Evolutionary conservation across 2,888 invertebrate species (phyloP).

Genomic region (Xestobium rufovillosum): DNA sequence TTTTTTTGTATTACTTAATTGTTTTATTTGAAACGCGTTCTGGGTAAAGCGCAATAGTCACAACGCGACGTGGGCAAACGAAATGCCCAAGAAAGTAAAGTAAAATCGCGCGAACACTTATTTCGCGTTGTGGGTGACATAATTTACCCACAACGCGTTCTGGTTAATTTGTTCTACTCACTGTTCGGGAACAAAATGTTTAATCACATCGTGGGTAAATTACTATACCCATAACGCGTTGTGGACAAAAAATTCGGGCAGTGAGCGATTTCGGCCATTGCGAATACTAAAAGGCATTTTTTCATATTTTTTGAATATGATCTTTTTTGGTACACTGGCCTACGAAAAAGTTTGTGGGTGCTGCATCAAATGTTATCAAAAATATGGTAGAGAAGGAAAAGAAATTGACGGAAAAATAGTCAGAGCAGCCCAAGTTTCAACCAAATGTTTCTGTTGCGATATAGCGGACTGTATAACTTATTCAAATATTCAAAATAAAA

Average conservation of each 20-base stretch:
- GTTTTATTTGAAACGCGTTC: not conserved
- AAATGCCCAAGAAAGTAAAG: not conserved
- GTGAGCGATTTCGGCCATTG: constrained; percentile 3
- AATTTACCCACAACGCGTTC: not conserved
- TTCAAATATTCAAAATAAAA: too few species aligned
- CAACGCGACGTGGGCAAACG: not conserved
- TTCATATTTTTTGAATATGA: too few species aligned
- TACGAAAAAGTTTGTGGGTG: too few species aligned
- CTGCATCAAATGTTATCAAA: too few species aligned
- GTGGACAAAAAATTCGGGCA: too few species aligned
- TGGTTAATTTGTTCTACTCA: not conserved
- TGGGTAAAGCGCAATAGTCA: not conserved
- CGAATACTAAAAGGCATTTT: too few species aligned
- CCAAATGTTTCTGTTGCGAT: too few species aligned
- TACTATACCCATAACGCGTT: constrained; percentile 2
- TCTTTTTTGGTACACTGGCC: too few species aligned
- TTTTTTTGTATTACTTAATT: not conserved
- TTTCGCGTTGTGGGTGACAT: not conserved
- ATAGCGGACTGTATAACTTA: too few species aligned
- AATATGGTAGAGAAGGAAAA: too few species aligned
- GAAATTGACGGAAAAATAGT: too few species aligned
- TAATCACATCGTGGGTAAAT: not conserved
- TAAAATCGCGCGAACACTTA: not conserved
- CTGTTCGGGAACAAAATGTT: not conserved
- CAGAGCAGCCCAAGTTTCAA: too few species aligned